These are phyloP conservation scores for Ceyx margarethae DNA, from an alignment of 2,113 vertebrate genomes.

Conservation along the genomic window DNA sequence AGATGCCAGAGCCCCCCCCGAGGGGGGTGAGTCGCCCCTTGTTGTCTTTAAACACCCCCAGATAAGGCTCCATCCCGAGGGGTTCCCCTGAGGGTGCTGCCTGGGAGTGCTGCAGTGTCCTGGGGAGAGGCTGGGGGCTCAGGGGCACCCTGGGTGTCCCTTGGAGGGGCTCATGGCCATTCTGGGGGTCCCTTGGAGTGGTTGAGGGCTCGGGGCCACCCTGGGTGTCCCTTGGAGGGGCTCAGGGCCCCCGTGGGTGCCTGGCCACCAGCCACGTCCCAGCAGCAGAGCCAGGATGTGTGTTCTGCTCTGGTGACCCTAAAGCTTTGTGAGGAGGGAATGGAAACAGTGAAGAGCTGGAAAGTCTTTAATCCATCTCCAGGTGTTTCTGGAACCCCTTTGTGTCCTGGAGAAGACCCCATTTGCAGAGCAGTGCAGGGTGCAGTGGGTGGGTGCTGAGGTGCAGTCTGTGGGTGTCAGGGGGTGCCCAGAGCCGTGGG, in stretches of 20 bases:
- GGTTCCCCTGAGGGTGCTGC: too few species aligned
- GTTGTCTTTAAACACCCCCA: background rate
- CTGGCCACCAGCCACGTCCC: background rate
- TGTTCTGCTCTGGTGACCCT: accelerated
- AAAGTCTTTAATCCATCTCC: background rate
- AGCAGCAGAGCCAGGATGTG: too few species aligned
- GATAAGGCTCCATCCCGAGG: background rate
- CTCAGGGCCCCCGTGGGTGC: background rate
- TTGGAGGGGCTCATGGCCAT: too few species aligned
- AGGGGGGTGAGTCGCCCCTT: accelerated
- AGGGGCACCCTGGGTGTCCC: background rate
- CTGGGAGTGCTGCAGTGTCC: background rate
- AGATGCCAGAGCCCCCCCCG: background rate
- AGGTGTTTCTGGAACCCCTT: background rate
- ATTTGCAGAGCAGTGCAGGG: background rate
- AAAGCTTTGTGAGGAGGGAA: background rate
- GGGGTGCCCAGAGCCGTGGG: background rate
- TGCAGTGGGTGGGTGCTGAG: background rate
- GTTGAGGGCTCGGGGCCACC: too few species aligned
- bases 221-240: too few species aligned
- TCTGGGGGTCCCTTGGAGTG: too few species aligned
- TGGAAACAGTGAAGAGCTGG: background rate
- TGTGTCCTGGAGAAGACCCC: background rate
- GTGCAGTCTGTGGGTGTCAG: background rate
- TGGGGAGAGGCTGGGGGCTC: background rate